Base-by-base conservation (phyloP, 2,888 invertebrate species). In the Agonopterix subpropinquella region DNA sequence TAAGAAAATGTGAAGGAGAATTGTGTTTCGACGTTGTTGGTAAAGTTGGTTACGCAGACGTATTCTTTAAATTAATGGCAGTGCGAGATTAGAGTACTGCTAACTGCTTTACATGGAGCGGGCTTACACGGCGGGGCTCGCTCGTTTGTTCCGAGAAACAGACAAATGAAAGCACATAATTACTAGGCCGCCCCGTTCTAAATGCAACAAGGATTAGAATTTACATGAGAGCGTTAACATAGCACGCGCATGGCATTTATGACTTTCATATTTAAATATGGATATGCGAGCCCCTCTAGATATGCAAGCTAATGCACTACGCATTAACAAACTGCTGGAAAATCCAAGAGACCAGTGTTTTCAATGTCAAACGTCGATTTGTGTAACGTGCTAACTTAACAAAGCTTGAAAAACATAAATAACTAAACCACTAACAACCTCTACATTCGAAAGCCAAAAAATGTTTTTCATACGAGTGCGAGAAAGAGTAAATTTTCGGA, bases 91-190 rank as follows among this genome's bases (percentile, higher is more conserved):
- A 87, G 85, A 85, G 84, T 74, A 80, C 79, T 80, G 80, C 84
- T 85, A 85, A 86, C 86, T 87, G 86, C 83, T 85, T 84, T 78
- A 87, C 87, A 87, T 82, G 83, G 79, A 80, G 82, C 80, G 73
- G 70, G 82, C 76, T 81, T 79, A 81, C 79, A 76, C 76, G 72
- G 69, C 72, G 70, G 67, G 69, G 67, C 72, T 70, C 65, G 80
- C 74, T 83, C 85, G 79, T 84, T 86, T 80, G 83, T 87, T 85
- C 78, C 67, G 70, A 79, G 82, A 77, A 80, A 75, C 80, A 85
- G 83, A 85, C 86, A 85, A 86, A 86, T 87, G 87, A 86, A 88
- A 87, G 85, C 82, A 87, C 81, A 82, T 88, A 88, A 87, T 87
- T 87, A 88, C 86, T 87, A 77, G 85, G 84, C 83, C 80, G 77